phyloP scores from a whole-genome alignment of 2,888 invertebrate genomes.

The Platynereis dumerilii region DNA sequence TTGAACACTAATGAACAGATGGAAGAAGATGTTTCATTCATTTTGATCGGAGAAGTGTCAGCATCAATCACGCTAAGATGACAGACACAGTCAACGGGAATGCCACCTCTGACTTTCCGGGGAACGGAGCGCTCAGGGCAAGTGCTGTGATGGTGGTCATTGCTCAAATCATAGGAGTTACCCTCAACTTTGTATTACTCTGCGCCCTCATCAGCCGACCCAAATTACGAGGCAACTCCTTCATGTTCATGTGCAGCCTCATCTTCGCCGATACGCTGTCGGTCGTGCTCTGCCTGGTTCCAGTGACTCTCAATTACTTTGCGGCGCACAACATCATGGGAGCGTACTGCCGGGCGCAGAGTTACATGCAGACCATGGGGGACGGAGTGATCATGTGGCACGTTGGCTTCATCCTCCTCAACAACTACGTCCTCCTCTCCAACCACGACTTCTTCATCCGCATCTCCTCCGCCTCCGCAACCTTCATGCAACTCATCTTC shows the following conservation, averaged over 20 bases:
- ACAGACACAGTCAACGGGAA: too few relatives aligned
- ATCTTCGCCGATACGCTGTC: neutral
- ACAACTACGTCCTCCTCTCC: conserved; percentile 4
- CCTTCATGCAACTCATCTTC: conserved; percentile 3
- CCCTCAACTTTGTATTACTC: too few relatives aligned
- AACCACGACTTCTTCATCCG: conserved; percentile 8
- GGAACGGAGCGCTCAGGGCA: too few relatives aligned
- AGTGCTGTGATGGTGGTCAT: too few relatives aligned
- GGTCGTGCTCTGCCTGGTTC: neutral
- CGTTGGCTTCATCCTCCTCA: neutral
- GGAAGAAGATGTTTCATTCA: too few relatives aligned
- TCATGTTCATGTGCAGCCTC: conserved; percentile 4
- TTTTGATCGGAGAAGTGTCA: too few relatives aligned
- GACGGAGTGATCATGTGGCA: conserved; percentile 2
- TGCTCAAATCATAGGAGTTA: too few relatives aligned
- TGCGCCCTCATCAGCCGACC: neutral
- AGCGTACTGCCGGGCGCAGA: neutral
- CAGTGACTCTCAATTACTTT: neutral
- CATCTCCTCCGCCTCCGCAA: neutral
- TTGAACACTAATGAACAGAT: too few relatives aligned
- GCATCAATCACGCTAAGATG: too few relatives aligned
- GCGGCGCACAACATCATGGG: neutral
- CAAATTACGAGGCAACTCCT: neutral
- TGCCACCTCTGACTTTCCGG: too few relatives aligned
- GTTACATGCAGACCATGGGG: neutral